Percentiles rank a stretch among this genome's conserved stretches.
These are phyloP conservation scores for Acrobeloides nanus DNA, from an alignment of 2,888 invertebrate species.

Conservation along the genomic window DNA sequence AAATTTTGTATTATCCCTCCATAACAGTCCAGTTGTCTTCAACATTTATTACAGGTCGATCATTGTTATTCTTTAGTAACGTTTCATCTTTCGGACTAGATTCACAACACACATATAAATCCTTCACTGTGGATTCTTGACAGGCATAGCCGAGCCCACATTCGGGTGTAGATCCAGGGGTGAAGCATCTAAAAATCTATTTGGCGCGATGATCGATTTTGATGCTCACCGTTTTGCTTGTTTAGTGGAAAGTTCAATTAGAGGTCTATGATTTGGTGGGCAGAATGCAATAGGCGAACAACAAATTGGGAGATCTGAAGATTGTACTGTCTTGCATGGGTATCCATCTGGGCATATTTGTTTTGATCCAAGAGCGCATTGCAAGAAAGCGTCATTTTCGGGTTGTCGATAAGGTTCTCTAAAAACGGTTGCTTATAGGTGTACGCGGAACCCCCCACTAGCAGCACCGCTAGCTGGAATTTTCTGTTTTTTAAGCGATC, in stretches of 20 bases:
- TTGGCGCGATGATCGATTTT: slow-evolving; percentile 3
- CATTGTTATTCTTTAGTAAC: no score
- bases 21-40: no score
- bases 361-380: not conserved
- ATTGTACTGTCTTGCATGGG: slow-evolving; percentile 12
- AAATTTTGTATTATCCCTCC: no score
- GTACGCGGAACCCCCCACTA: no score
- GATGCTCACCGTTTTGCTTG: slow-evolving; percentile 25
- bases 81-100: no score
- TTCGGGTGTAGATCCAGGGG: not conserved
- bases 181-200: slow-evolving; percentile 2
- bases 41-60: no score
- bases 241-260: slow-evolving; percentile 17
- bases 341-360: slow-evolving; percentile 13
- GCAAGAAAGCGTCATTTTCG: not conserved
- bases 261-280: slow-evolving; percentile 13
- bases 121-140: slow-evolving; percentile 10
- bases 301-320: slow-evolving; percentile 8
- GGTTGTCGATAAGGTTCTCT: slow-evolving; percentile 15
- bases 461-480: no score
- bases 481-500: no score
- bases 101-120: slow-evolving; percentile 11
- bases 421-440: no score
- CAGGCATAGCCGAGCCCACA: slow-evolving; percentile 14
- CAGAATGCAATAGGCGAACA: slow-evolving; percentile 28